Conservation (phyloP, 1,140 invertebrate genomes). For the Luehdorfia chinensis region DNA sequence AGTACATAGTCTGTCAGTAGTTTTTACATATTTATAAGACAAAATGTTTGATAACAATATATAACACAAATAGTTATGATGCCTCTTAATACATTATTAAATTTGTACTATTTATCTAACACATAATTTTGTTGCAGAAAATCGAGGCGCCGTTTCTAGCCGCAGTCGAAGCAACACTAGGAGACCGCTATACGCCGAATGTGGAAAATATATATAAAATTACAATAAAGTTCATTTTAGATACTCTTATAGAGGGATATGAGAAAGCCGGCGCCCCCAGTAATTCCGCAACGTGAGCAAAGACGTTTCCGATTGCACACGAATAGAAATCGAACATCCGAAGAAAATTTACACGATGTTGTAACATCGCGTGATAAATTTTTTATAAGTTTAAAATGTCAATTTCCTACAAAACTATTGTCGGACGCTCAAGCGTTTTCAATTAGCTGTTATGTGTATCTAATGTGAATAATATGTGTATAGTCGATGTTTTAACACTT, state of each 20-base stretch:
- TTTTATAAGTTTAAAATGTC: constrained; percentile 9
- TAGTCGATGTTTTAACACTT: constrained; percentile 18
- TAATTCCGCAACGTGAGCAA: constrained; percentile 51
- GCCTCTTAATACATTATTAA: no score
- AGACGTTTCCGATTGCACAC: background rate
- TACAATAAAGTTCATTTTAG: constrained; percentile 93
- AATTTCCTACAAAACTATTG: constrained; percentile 17
- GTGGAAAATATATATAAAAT: constrained; percentile 94
- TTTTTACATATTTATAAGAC: no score
- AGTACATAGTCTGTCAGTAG: no score
- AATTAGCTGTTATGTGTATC: constrained; percentile 19
- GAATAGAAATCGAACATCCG: constrained; percentile 5
- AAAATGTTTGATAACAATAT: no score
- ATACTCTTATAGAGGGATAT: constrained; percentile 90
- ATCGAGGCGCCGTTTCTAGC: constrained; percentile 93
- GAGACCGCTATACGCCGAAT: constrained; percentile 93
- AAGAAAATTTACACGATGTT: constrained; percentile 1
- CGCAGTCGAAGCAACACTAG: constrained; percentile 89
- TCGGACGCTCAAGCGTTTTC: background rate
- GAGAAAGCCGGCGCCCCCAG: constrained; percentile 75
- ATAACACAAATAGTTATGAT: no score
- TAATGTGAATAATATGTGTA: constrained; percentile 24
- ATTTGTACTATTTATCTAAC: no score
- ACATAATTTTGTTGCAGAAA: constrained; percentile 87
- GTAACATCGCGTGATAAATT: no score